Base-by-base conservation (phyloP, 2,888 invertebrate species). In the Beris chalybata region DNA sequence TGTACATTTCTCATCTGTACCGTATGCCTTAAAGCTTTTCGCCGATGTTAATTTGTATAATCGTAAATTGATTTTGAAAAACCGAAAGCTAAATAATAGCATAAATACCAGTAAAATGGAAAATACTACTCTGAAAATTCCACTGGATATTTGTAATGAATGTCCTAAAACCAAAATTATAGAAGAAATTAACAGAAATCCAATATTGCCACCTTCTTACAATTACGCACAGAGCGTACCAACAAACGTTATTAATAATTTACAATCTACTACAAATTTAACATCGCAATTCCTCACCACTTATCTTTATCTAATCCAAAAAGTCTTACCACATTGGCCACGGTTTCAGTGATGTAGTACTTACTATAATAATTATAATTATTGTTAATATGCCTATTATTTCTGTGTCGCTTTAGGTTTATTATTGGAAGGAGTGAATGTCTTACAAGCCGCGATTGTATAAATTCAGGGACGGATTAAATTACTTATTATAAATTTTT, bases 1-100 rank as follows among this genome's bases (percentile, higher is more conserved):
- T 75, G 87, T 88, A 73, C 92, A 94, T 76, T 82, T 84, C 71
- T 84, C 85, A 64, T 92, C 93, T 0, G 89, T 93, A 1, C 85
- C 86, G 0, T 95, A 92, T 76, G 91, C 91, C 1, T 76, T 91
- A n/a, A 82, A 86, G 38, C 79, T 94, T 50, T 87, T 92, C 72
- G 85, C 89, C 52, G 92, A 91, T 0, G 86, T 90, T 2, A 77
- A 82, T 2, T 76, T 94, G n/a, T 93, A 83, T 76, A 87, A 89
- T 67, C 84, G 85, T 70, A 79, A 82, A 43, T 71, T 91, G 30
- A 78, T 80, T 32, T 76, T 90, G 32, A 82, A 75, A 65, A 71
- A 67, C 31, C 74, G 64, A 30, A 7, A 30, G 9, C 22, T 45
- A 45, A 22, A 45, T 4, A 47, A 58, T 29, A 22, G 44, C 15